Base-by-base conservation (phyloP, 2,113 vertebrate species). In the Melanotaenia duboulayi region DNA sequence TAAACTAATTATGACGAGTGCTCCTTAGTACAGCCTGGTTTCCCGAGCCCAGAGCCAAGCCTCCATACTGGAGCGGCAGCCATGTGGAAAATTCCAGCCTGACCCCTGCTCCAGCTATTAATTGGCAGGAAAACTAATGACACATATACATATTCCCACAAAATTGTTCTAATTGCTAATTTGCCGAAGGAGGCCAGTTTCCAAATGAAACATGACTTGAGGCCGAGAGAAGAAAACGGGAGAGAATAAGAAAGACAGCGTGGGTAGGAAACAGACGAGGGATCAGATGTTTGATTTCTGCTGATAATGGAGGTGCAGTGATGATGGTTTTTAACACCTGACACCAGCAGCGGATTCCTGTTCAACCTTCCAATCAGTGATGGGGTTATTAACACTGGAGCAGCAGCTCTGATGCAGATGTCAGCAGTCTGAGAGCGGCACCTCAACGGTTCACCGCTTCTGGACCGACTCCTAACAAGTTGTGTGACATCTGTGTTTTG, bases 141-240 rank as follows among this genome's bases (percentile, higher is more conserved):
- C 96, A 98, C 95, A 98, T 94, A 97, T 96, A 97, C 96, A 96
- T 96, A 97, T 97, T 96, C 94, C 93, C 94, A 94, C 96, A 96
- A 96, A 97, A 97, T 96, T 97, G 95, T 96, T 97, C 95, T 97
- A 98, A 98, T 97, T 98, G 97, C 97, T 97, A 96, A 97, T 98
- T 97, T 96, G 95, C 95, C 92, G 90, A 96, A 97, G 94, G 95
- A 97, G 94, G 93, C 92, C 93, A 87, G 94, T 95, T 96, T 96
- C 94, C 95, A 97, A 96, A 97, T 97, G 93, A 97, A 96, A 97
- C 95, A 94, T 93, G 95, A 96, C 94, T 96, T 92, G 76, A 89
- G 93, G 89, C 92, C 90, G 92, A 68, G 91, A 94, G 89, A 91
- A 92, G 92, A 59, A 65, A 75, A 44, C 54, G 44, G 19, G 39